These are phyloP conservation scores for Sitophilus oryzae DNA, from an alignment of 1,140 invertebrate genomes.

Conservation along the genomic window DNA sequence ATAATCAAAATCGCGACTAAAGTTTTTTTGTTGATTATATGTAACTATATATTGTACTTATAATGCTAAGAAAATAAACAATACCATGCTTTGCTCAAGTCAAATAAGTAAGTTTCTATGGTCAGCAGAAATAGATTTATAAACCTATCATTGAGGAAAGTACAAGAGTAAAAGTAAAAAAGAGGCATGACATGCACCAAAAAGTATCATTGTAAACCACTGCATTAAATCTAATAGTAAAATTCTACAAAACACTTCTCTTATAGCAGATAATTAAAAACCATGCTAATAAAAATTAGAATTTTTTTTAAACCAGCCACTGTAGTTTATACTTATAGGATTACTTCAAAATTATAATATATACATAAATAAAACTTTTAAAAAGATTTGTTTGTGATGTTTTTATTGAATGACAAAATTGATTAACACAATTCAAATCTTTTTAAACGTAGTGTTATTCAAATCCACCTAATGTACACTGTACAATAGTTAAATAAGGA, in stretches of 20 bases:
- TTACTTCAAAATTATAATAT: too few relatives aligned
- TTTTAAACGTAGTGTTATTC: too few relatives aligned
- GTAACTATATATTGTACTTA: background rate
- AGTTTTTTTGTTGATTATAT: background rate
- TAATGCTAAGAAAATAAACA: background rate
- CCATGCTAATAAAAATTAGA: constrained; percentile 7
- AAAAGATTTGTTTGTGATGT: too few relatives aligned
- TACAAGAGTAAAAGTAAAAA: constrained; percentile 18
- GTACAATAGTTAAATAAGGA: too few relatives aligned
- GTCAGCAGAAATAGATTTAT: constrained; percentile 6
- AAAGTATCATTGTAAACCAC: constrained; percentile 23
- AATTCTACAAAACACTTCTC: background rate
- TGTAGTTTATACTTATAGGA: too few relatives aligned
- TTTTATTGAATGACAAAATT: too few relatives aligned
- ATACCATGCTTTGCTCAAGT: background rate
- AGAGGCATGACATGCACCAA: constrained; percentile 22
- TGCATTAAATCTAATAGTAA: constrained; percentile 12
- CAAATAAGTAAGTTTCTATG: constrained; percentile 7
- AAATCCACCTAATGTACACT: too few relatives aligned
- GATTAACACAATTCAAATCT: too few relatives aligned
- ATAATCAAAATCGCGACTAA: too few relatives aligned
- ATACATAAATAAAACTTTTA: too few relatives aligned
- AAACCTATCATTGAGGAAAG: constrained; percentile 24
- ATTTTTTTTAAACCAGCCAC: too few relatives aligned
- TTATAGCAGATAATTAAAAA: constrained; percentile 2